Base-by-base conservation (phyloP, 2,888 invertebrate genomes). In the Drosophila antonietae region DNA sequence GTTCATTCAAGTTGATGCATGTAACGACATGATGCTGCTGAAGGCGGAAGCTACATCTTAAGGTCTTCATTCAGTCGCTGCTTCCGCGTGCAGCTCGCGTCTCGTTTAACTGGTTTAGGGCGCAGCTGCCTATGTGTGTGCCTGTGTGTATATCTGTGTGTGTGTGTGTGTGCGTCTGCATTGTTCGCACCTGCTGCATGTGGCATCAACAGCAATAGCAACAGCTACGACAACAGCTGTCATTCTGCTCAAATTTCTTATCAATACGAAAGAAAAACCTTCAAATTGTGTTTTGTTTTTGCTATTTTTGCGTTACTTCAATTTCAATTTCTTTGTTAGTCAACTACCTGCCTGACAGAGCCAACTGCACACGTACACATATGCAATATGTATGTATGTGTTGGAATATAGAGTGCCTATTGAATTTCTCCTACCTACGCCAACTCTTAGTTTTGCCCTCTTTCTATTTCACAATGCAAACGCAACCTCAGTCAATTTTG, bases 61-160 rank as follows among this genome's bases (percentile, higher is more conserved):
- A 81, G 80, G 74, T 83, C 75, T 77, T 68, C 70, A 81, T 82
- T 69, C 69, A 69, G 35, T 37, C 65, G 12, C 51, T 57, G 77
- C 71, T 72, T 82, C 84, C 85, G 82, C 69, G 73, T 76, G 31
- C 15, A 49, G 52, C 53, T 33, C 37, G 63, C 46, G 61, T 70
- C 85, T 78, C 53, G 84, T 78, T 80, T 82, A 87, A 84, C 88
- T 84, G 88, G 88, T 84, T 83, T 74, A 78, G 76, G 75, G 71
- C 82, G 52, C 72, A 75, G 67, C 67, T 74, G 68, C 63, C 72
- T 61, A 31, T 51, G 44, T 47, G 23, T 58, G n/a, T 23, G n/a
- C n/a, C n/a, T n/a, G n/a, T n/a, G 28, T 23, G 12, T 53, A 31
- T 58, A 23, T 44, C 2, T 57, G 28, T 44, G 5, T 57, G 39